phyloP scores from a whole-genome alignment of 2,113 vertebrate species.

The Elgaria multicarinata region DNA sequence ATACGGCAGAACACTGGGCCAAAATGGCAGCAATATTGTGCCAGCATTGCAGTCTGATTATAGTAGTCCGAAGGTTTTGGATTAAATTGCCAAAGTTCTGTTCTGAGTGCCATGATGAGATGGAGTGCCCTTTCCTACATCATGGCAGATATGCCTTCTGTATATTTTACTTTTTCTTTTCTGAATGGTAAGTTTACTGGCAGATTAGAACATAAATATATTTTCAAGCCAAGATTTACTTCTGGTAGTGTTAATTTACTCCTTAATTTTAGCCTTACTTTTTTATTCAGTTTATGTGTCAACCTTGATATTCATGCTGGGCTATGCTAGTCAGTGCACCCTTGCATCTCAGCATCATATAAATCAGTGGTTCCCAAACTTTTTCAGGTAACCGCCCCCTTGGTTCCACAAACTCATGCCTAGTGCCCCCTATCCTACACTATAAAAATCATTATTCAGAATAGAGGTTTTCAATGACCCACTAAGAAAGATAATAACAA shows the following conservation, averaged over 20 bases:
- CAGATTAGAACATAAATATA: background rate
- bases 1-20: background rate
- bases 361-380: too few species aligned
- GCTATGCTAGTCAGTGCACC: too few species aligned
- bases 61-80: background rate
- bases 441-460: too few species aligned
- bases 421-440: too few species aligned
- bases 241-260: background rate
- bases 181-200: background rate
- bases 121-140: background rate
- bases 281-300: background rate
- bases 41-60: background rate
- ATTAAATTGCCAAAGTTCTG: background rate
- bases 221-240: background rate
- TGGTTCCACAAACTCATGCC: too few species aligned
- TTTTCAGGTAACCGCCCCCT: too few species aligned
- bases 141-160: background rate
- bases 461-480: too few species aligned
- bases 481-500: too few species aligned
- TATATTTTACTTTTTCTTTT: background rate
- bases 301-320: background rate
- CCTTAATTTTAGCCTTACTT: background rate
- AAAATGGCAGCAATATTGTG: background rate
- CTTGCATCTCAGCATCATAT: background rate
- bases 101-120: background rate